Conservation (phyloP, 2,888 invertebrate genomes). For the Agonopterix subpropinquella region DNA sequence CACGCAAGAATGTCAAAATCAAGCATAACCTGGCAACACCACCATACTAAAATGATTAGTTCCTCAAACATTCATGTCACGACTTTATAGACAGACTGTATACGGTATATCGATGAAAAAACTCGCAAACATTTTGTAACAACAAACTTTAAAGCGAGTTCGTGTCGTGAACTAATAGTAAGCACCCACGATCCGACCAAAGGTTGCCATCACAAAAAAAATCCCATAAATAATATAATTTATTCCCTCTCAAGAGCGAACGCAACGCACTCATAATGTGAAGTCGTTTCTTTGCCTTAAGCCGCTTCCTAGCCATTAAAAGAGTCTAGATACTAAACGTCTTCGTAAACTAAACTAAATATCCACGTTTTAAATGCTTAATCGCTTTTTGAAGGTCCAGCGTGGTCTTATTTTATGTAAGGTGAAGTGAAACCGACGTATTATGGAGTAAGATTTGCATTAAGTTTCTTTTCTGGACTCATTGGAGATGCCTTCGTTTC, state of each 20-base stretch:
- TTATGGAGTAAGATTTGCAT: constrained; percentile 3
- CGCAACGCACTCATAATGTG: constrained; percentile 40
- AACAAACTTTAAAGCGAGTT: not conserved
- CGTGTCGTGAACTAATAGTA: not conserved
- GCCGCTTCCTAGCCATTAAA: constrained; percentile 65
- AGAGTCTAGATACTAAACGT: constrained; percentile 65
- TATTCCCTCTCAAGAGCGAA: constrained; percentile 38
- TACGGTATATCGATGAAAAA: too few species aligned
- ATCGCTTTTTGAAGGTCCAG: constrained; percentile 41
- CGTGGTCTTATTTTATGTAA: constrained; percentile 23
- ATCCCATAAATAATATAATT: constrained; percentile 62
- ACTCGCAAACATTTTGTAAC: not conserved
- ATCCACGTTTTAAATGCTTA: constrained; percentile 52
- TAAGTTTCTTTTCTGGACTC: not conserved
- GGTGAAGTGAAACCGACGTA: constrained; percentile 6
- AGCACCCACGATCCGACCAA: constrained; percentile 3
- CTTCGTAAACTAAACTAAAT: constrained; percentile 62
- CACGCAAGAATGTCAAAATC: too few species aligned
- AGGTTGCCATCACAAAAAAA: constrained; percentile 26
- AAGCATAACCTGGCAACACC: too few species aligned
- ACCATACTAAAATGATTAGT: too few species aligned
- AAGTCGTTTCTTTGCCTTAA: constrained; percentile 37
- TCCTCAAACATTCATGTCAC: too few species aligned
- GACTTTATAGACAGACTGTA: too few species aligned
- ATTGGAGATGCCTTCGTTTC: not conserved